A percentile compares a stretch with the other conserved stretches of the same genome.
Evolutionary conservation across 2,888 invertebrate species (phyloP).

Genomic region (Drosophila quinaria): DNA sequence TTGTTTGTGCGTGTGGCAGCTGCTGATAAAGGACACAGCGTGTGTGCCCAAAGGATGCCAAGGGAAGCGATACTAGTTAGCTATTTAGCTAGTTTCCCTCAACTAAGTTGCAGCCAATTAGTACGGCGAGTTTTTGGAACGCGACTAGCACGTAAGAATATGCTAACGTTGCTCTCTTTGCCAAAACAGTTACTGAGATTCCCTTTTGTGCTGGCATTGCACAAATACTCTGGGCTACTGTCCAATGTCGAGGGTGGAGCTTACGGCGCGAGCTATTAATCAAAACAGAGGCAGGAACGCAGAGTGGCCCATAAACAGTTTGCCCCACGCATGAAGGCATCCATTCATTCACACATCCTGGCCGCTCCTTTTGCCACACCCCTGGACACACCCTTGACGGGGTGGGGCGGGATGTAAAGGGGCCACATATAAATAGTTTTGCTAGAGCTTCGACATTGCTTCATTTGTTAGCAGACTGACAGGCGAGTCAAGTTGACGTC

Average conservation of each 20-base stretch:
- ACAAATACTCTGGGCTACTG: slow-evolving; percentile 55
- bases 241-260: slow-evolving; percentile 29
- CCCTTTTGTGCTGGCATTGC: slow-evolving; percentile 60
- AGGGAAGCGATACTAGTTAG: slow-evolving; percentile 21
- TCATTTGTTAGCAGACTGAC: slow-evolving; percentile 68
- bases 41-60: slow-evolving; percentile 33
- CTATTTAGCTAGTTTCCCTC: slow-evolving; percentile 26
- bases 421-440: slow-evolving; percentile 70
- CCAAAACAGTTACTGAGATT: slow-evolving; percentile 54
- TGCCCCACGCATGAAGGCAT: slow-evolving; percentile 10
- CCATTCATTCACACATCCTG: slow-evolving; percentile 36
- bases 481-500: slow-evolving; percentile 60
- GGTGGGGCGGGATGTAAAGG: neutral
- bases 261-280: slow-evolving; percentile 58
- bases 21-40: slow-evolving; percentile 57
- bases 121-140: slow-evolving; percentile 38
- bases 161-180: slow-evolving; percentile 49
- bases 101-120: slow-evolving; percentile 68
- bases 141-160: slow-evolving; percentile 62
- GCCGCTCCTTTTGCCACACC: slow-evolving; percentile 28
- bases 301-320: slow-evolving; percentile 57
- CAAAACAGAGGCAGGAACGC: slow-evolving; percentile 56
- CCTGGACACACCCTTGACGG: slow-evolving; percentile 9
- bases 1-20: slow-evolving; percentile 59
- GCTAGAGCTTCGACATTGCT: slow-evolving; percentile 39